phyloP scores from a whole-genome alignment of 2,888 invertebrate species.

The Drosophila meridiana region DNA sequence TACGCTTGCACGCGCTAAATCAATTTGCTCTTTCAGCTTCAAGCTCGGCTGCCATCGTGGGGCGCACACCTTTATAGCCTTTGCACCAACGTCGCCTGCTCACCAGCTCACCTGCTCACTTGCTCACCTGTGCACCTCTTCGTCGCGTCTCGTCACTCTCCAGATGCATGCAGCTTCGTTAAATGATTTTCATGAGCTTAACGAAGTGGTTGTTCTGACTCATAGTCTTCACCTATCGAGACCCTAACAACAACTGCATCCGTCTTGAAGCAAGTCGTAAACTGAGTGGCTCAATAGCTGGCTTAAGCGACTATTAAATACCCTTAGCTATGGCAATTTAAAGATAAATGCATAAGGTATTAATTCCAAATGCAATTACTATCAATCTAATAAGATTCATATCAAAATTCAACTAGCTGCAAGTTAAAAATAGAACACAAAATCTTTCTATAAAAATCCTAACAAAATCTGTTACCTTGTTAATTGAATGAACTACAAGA shows the following conservation, averaged over 20 bases:
- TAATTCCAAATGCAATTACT: neutral
- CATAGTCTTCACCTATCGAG: conserved; percentile 23
- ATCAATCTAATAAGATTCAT: neutral
- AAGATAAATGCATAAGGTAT: neutral
- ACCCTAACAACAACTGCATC: conserved; percentile 61
- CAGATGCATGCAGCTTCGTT: conserved; percentile 56
- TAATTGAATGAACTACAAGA: neutral
- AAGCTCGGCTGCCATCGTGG: conserved; percentile 27
- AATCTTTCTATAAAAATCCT: neutral
- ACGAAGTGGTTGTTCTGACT: conserved; percentile 69
- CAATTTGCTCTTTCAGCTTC: conserved; percentile 75
- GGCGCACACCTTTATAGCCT: conserved; percentile 63
- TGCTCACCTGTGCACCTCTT: conserved; percentile 7
- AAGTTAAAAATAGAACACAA: neutral
- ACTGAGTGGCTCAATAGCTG: neutral
- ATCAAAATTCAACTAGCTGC: neutral
- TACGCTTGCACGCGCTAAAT: conserved; percentile 81
- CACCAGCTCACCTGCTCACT: conserved; percentile 9
- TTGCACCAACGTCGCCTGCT: conserved; percentile 44
- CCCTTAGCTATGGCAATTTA: conserved; percentile 9
- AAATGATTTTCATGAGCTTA: conserved; percentile 80
- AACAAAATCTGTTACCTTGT: neutral
- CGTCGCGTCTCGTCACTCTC: conserved; percentile 28
- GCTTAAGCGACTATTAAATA: conserved; percentile 21
- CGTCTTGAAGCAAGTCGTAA: conserved; percentile 27